A percentile compares a stretch with the other conserved stretches of the same genome.
Evolutionary conservation across 1,140 invertebrate genomes (phyloP).

Genomic region (Spodoptera frugiperda): DNA sequence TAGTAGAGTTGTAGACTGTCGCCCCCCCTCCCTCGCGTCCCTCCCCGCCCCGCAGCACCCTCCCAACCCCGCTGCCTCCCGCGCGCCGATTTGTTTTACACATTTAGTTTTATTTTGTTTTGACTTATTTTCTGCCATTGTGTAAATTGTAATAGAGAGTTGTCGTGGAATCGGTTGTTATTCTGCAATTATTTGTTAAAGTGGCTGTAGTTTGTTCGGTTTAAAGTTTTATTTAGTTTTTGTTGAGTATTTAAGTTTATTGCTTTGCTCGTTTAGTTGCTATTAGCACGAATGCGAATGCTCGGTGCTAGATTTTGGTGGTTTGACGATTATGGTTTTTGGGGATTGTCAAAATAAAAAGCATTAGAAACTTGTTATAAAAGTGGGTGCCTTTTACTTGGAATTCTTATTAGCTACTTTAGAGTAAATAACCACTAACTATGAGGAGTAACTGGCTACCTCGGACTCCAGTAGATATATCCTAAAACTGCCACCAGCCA

Average conservation of each 20-base stretch:
- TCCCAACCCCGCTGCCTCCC: constrained; percentile 49
- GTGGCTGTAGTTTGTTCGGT: background rate
- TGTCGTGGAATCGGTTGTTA: constrained; percentile 33
- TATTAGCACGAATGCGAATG: background rate
- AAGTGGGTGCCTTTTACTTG: no score
- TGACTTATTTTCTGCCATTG: constrained; percentile 68
- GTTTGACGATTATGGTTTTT: no score
- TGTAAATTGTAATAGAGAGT: constrained; percentile 62
- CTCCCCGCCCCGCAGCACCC: constrained; percentile 32
- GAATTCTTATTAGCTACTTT: no score
- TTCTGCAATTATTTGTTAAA: constrained; percentile 36
- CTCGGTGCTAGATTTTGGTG: background rate
- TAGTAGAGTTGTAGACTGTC: constrained; percentile 81
- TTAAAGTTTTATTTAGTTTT: background rate
- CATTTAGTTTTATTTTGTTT: constrained; percentile 83
- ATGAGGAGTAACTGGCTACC: no score
- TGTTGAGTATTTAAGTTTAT: background rate
- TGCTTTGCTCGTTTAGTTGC: no score
- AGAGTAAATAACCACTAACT: no score
- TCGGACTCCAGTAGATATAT: no score
- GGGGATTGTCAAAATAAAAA: no score
- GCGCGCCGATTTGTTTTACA: constrained; percentile 77
- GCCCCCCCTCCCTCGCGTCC: constrained; percentile 49
- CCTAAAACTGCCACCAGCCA: no score
- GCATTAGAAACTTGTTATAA: no score